These are phyloP conservation scores for Chrysogorgia sp. DNA, from an alignment of 92 coral and sea anemone species.

Conservation along the genomic window DNA sequence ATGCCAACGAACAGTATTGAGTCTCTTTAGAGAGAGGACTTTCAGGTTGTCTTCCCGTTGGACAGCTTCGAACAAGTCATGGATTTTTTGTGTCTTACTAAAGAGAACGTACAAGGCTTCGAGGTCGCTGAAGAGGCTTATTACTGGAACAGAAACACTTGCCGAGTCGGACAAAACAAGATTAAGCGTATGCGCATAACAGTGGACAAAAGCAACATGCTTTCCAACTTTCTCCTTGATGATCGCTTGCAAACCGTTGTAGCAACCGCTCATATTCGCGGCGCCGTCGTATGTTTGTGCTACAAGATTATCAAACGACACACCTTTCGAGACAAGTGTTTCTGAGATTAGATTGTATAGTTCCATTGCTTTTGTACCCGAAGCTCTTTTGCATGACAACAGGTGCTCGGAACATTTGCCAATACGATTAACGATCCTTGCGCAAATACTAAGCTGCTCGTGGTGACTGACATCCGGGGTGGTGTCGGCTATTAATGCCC, in stretches of 20 bases:
- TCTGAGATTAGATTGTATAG: too few species aligned
- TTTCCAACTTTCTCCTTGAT: slow-evolving; percentile 14
- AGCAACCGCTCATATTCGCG: slow-evolving; percentile 8
- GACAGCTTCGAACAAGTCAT: slow-evolving; percentile 28
- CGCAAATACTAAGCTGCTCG: too few species aligned
- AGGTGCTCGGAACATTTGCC: too few species aligned
- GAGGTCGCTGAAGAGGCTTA: slow-evolving; percentile 25
- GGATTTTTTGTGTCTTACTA: slow-evolving; percentile 26
- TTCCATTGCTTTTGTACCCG: too few species aligned
- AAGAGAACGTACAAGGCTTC: slow-evolving; percentile 38
- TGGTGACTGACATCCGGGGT: too few species aligned
- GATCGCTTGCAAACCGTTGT: slow-evolving; percentile 15
- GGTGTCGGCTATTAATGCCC: too few species aligned
- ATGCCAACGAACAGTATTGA: slow-evolving; percentile 23
- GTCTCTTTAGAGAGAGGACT: slow-evolving; percentile 29
- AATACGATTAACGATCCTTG: too few species aligned
- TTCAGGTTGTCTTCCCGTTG: slow-evolving; percentile 8
- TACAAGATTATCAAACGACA: too few species aligned
- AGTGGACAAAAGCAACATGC: slow-evolving; percentile 15
- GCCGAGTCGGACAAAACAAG: slow-evolving; percentile 3
- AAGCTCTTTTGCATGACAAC: too few species aligned
- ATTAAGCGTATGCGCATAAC: slow-evolving; percentile 9
- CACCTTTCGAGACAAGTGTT: too few species aligned
- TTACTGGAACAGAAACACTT: not conserved
- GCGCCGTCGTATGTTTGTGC: slow-evolving; percentile 21